These are phyloP conservation scores for Sebastes iracundus DNA, from an alignment of 2,797 vertebrate genomes.

Conservation along the genomic window DNA sequence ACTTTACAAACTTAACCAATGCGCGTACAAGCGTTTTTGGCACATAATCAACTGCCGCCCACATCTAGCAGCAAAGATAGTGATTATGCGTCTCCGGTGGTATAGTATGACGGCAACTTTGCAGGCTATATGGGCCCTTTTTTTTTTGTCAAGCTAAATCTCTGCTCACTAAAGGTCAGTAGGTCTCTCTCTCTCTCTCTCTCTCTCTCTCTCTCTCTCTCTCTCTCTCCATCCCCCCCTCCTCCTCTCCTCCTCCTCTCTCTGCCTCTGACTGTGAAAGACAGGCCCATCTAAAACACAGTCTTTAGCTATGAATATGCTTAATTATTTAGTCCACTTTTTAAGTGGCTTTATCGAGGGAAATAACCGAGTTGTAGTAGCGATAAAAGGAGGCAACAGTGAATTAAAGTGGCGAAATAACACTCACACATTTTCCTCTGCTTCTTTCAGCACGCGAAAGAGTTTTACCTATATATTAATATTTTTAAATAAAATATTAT, in stretches of 20 bases:
- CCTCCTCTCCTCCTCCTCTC: conserved; percentile 14
- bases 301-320: conserved; percentile 58
- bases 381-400: conserved; percentile 9
- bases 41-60: conserved; percentile 71
- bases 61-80: conserved; percentile 64
- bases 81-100: conserved; percentile 69
- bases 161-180: conserved; percentile 80
- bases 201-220: conserved; percentile 55
- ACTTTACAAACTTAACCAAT: conserved; percentile 73
- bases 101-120: conserved; percentile 69
- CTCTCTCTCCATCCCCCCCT: conserved; percentile 42
- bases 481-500: neutral
- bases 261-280: conserved; percentile 55
- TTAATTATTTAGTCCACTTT: conserved; percentile 67
- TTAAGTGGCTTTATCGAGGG: conserved; percentile 39
- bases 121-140: conserved; percentile 68
- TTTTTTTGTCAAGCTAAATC: conserved; percentile 66
- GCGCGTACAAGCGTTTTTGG: conserved; percentile 63
- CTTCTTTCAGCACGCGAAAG: neutral
- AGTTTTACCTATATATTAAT: neutral
- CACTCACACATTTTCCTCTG: neutral
- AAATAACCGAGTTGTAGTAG: conserved; percentile 23
- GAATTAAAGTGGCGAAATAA: neutral
- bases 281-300: conserved; percentile 55
- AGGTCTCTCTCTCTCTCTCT: conserved; percentile 68